phyloP scores from a whole-genome alignment of 2,888 invertebrate genomes.

The Yponomeuta malinellus region DNA sequence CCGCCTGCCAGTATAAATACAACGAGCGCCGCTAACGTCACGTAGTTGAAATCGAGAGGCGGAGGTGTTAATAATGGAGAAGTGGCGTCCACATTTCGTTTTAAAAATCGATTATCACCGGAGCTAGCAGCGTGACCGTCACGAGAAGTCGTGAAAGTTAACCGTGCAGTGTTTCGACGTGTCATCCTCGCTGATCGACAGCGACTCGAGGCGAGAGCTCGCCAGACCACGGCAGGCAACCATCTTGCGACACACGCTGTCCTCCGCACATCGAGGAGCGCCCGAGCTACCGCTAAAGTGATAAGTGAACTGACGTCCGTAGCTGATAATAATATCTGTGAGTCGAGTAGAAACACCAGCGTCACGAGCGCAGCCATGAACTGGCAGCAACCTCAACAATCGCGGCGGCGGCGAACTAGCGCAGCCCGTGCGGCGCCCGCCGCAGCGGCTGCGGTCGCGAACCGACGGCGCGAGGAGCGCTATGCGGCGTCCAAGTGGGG shows the following conservation, averaged over 20 bases:
- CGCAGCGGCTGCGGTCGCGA: constrained; percentile 31
- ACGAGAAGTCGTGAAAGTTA: constrained; percentile 66
- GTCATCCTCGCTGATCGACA: constrained; percentile 69
- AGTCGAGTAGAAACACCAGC: constrained; percentile 23
- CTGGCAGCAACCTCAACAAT: constrained; percentile 41
- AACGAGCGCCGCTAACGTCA: constrained; percentile 54
- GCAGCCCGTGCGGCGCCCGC: constrained; percentile 23
- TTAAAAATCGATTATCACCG: constrained; percentile 64
- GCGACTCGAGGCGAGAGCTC: constrained; percentile 59
- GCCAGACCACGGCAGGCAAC: constrained; percentile 25
- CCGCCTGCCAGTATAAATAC: constrained; percentile 60
- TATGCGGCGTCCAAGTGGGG: constrained; percentile 88
- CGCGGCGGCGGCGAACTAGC: constrained; percentile 43
- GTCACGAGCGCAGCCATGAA: constrained; percentile 34
- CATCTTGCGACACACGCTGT: constrained; percentile 41
- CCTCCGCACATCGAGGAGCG: constrained; percentile 28
- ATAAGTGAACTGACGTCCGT: constrained; percentile 47
- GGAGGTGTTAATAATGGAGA: constrained; percentile 71
- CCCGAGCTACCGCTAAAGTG: constrained; percentile 40
- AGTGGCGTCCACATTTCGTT: constrained; percentile 66
- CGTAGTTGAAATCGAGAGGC: constrained; percentile 72
- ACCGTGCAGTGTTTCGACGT: constrained; percentile 69
- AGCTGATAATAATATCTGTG: constrained; percentile 16
- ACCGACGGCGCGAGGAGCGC: constrained; percentile 43
- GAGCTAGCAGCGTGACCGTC: constrained; percentile 71